These are phyloP conservation scores for Lacerta bilineata DNA, from an alignment of 2,797 vertebrate species.

Conservation along the genomic window DNA sequence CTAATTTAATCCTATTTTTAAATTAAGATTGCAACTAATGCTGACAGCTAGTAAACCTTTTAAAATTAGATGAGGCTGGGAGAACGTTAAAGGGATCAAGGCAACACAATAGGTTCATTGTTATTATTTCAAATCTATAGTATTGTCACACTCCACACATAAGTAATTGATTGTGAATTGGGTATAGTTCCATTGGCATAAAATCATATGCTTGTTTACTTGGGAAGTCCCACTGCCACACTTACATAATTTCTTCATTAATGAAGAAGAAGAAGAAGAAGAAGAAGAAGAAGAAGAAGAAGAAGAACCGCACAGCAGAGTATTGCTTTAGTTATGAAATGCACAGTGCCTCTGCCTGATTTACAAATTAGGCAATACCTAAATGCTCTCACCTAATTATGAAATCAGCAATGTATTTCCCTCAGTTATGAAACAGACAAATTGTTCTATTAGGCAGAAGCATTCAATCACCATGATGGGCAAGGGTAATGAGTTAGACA, in stretches of 20 bases:
- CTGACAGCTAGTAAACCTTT: neutral
- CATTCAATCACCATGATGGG: constrained; percentile 26
- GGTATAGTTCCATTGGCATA: constrained; percentile 1
- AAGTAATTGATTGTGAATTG: no score
- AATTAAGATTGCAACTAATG: neutral
- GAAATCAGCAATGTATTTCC: constrained; percentile 12
- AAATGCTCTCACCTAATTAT: constrained; percentile 27
- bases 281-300: neutral
- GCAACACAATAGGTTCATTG: neutral
- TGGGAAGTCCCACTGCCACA: neutral
- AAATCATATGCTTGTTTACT: neutral
- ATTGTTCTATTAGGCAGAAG: constrained; percentile 36
- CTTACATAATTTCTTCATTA: neutral
- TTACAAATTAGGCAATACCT: neutral
- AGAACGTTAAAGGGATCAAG: neutral
- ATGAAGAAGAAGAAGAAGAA: no score
- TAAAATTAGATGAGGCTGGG: neutral
- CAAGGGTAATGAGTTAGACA: constrained; percentile 1
- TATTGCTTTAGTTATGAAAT: constrained; percentile 10
- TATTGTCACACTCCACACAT: no score
- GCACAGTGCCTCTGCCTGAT: constrained; percentile 9
- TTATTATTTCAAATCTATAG: no score
- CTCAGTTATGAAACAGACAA: constrained; percentile 3
- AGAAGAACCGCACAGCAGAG: neutral
- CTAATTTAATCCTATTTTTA: no score